These are phyloP conservation scores for Melinaea marsaeus DNA, from an alignment of 2,888 invertebrate genomes.

Conservation along the genomic window DNA sequence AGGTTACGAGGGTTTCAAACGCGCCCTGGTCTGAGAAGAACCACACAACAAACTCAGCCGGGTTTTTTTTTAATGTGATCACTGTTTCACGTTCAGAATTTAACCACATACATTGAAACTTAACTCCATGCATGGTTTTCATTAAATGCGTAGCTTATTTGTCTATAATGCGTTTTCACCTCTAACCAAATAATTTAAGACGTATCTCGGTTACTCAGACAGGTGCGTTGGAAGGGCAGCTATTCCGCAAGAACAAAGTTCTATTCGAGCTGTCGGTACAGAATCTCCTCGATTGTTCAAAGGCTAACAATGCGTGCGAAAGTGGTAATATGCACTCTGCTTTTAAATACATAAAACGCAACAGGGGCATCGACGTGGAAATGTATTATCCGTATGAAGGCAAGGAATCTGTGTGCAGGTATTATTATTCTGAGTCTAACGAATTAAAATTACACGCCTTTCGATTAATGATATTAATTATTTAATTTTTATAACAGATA, in stretches of 20 bases:
- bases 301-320: slow-evolving; percentile 92
- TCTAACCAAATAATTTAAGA: too few species aligned
- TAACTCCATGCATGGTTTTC: too few species aligned
- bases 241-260: slow-evolving; percentile 85
- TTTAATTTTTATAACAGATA: slow-evolving; percentile 59
- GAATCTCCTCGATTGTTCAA: slow-evolving; percentile 91
- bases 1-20: too few species aligned
- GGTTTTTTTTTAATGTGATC: too few species aligned
- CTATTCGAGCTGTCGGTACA: slow-evolving; percentile 92
- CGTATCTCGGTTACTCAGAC: slow-evolving; percentile 75
- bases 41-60: too few species aligned
- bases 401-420: slow-evolving; percentile 82
- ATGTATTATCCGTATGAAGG: slow-evolving; percentile 90
- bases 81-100: too few species aligned
- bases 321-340: slow-evolving; percentile 89
- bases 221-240: slow-evolving; percentile 91
- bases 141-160: too few species aligned
- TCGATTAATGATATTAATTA: slow-evolving; percentile 3
- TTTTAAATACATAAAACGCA: slow-evolving; percentile 88
- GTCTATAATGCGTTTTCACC: too few species aligned
- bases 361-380: slow-evolving; percentile 88
- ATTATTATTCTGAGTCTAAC: not conserved
- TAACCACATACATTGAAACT: too few species aligned
- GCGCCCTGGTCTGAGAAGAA: too few species aligned
- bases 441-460: not conserved